Conservation (phyloP, 2,888 invertebrate species). For the Cantharis rustica region DNA sequence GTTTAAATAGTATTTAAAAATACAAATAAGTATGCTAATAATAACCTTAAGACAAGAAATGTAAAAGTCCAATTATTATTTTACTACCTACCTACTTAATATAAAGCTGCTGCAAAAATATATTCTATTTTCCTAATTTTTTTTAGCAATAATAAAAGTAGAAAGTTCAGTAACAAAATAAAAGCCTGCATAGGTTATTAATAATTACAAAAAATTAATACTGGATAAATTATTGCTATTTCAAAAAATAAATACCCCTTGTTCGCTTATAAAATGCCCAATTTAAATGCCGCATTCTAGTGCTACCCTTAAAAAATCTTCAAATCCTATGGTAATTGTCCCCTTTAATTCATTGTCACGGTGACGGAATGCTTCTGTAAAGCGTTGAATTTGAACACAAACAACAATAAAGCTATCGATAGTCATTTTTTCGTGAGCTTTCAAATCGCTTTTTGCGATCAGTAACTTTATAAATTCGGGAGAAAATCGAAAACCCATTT, state of each 20-base stretch:
- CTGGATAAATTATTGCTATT: neutral
- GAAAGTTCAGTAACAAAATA: neutral
- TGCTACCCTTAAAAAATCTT: conserved; percentile 87
- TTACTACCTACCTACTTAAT: no score
- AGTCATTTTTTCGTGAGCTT: conserved; percentile 67
- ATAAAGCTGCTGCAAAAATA: neutral
- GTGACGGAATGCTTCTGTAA: conserved; percentile 83
- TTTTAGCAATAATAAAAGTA: neutral
- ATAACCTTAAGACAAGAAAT: neutral
- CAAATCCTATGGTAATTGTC: conserved; percentile 82
- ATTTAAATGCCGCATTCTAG: conserved; percentile 67
- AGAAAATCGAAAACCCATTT: conserved; percentile 88
- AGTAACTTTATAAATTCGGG: conserved; percentile 78
- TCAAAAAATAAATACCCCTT: neutral
- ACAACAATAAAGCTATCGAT: conserved; percentile 89
- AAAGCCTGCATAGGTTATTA: neutral
- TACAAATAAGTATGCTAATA: neutral
- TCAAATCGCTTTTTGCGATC: conserved; percentile 70
- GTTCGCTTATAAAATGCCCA: neutral
- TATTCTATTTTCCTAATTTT: neutral
- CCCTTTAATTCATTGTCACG: conserved; percentile 83
- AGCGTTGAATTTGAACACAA: conserved; percentile 86
- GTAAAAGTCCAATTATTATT: neutral
- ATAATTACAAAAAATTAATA: neutral
- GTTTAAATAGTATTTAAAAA: neutral